Percentiles rank a stretch among this genome's conserved stretches.
phyloP scores from a whole-genome alignment of 2,113 vertebrate genomes.

The Recurvirostra avosetta region DNA sequence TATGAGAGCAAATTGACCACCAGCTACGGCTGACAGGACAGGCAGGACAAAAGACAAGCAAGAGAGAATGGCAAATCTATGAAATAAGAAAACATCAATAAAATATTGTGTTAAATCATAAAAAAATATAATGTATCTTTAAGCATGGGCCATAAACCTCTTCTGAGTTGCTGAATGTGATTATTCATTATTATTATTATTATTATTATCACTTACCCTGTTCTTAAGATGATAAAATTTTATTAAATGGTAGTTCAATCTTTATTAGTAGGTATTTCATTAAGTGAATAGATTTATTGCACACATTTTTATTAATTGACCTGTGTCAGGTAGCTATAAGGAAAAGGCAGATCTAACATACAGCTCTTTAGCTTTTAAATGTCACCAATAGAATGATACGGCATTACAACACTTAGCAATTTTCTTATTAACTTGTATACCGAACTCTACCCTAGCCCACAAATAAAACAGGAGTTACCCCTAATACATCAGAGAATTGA shows the following conservation, averaged over 20 bases:
- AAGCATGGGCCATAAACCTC: neutral
- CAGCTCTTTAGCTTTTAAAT: neutral
- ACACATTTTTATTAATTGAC: neutral
- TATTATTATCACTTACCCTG: neutral
- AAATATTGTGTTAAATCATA: neutral
- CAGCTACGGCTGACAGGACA: neutral
- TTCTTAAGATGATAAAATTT: neutral
- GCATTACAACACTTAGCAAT: neutral
- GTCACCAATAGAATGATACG: neutral
- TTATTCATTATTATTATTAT: neutral
- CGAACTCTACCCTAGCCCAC: neutral
- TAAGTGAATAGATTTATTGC: neutral
- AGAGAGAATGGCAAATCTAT: neutral
- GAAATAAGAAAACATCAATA: neutral
- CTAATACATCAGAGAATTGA: neutral
- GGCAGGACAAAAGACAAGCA: neutral
- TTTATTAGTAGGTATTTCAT: neutral
- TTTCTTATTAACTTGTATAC: neutral
- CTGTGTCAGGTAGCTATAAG: neutral
- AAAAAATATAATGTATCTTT: neutral
- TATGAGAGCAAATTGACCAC: neutral
- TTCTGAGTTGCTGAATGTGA: neutral
- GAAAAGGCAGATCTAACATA: neutral
- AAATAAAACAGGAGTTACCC: constrained; percentile 6
- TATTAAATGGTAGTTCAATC: neutral